Percentiles rank a stretch among this genome's conserved stretches.
phyloP scores from a whole-genome alignment of 2,113 vertebrate genomes.

The Cichladusa arquata region DNA sequence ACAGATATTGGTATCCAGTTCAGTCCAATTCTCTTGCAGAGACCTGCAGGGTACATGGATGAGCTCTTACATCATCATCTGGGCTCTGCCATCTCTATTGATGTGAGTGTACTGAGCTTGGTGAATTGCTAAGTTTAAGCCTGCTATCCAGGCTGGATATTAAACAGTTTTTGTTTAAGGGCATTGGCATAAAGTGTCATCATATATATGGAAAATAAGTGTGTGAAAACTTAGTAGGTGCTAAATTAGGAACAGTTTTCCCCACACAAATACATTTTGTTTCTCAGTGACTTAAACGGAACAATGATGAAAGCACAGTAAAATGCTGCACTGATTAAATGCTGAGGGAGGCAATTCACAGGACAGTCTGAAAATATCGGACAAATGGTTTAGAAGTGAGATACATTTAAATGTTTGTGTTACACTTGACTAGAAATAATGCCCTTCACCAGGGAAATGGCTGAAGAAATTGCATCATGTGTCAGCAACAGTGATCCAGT shows the following conservation, averaged over 20 bases:
- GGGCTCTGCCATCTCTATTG: fast-evolving
- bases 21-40: neutral
- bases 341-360: neutral
- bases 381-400: neutral
- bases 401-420: neutral
- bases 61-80: neutral
- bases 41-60: neutral
- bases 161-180: neutral
- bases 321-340: neutral
- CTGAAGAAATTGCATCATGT: neutral
- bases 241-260: neutral
- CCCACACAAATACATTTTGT: neutral
- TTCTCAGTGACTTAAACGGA: neutral
- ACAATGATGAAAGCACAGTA: neutral
- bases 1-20: neutral
- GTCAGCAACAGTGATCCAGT: neutral
- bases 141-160: neutral
- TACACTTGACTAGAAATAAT: neutral
- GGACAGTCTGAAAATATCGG: neutral
- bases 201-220: neutral
- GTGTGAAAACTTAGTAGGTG: neutral
- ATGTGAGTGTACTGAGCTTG: neutral
- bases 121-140: neutral
- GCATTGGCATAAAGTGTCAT: neutral
- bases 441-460: neutral